Percentiles rank a stretch among this genome's conserved stretches.
phyloP scores from a whole-genome alignment of 1,140 invertebrate genomes.

The Aradophagus sp. region DNA sequence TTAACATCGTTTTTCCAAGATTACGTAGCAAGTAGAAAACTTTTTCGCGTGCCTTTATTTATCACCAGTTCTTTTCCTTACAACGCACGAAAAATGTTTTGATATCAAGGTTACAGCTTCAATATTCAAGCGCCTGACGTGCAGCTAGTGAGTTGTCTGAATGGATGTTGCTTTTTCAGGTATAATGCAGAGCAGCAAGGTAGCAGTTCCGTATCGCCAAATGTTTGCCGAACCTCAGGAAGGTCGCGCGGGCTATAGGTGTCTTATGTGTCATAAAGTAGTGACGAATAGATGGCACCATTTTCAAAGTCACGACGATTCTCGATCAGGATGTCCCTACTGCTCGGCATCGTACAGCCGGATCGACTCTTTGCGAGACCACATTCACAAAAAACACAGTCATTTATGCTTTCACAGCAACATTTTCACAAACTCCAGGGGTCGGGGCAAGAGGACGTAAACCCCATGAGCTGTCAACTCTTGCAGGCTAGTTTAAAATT shows the following conservation, averaged over 20 bases:
- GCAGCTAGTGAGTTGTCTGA: no score
- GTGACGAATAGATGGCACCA: slow-evolving; percentile 91
- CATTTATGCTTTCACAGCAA: slow-evolving; percentile 74
- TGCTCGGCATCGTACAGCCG: slow-evolving; percentile 89
- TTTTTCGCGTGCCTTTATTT: no score
- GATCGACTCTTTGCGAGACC: slow-evolving; percentile 86
- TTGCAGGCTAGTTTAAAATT: no score
- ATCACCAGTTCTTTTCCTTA: no score
- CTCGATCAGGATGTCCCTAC: slow-evolving; percentile 86
- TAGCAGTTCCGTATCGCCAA: slow-evolving; percentile 83
- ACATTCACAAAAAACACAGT: slow-evolving; percentile 84
- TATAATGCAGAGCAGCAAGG: slow-evolving; percentile 68
- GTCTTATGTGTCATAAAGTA: slow-evolving; percentile 87
- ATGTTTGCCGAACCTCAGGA: slow-evolving; percentile 84
- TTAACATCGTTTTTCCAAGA: no score
- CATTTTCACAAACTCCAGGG: slow-evolving; percentile 66
- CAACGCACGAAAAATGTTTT: no score
- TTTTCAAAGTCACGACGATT: slow-evolving; percentile 86
- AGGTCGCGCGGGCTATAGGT: slow-evolving; percentile 82
- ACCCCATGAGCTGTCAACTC: slow-evolving; percentile 56
- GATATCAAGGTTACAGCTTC: no score
- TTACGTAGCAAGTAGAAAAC: no score
- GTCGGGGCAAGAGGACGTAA: slow-evolving; percentile 64
- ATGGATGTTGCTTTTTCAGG: slow-evolving; percentile 69
- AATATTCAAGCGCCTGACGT: no score